A percentile compares a stretch with the other conserved stretches of the same genome.
Evolutionary conservation across 2,888 invertebrate genomes (phyloP).

Genomic region (Nephrotoma flavescens): DNA sequence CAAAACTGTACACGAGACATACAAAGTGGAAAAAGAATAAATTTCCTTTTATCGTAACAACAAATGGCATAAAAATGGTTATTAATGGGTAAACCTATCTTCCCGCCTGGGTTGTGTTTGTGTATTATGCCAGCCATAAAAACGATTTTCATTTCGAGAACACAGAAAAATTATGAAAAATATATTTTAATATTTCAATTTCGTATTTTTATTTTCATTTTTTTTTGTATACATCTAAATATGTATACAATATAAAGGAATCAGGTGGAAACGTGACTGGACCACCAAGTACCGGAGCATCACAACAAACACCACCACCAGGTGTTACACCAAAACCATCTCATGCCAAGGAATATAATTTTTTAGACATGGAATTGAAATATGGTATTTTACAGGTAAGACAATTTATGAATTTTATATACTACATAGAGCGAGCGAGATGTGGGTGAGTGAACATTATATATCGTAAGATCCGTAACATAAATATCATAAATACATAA

Average conservation of each 20-base stretch:
- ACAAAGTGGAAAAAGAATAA: neutral
- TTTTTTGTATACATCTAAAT: neutral
- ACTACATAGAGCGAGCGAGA: neutral
- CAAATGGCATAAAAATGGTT: neutral
- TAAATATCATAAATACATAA: neutral
- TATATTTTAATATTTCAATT: neutral
- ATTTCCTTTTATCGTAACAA: neutral
- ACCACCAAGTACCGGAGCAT: constrained; percentile 31
- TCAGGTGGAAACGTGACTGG: constrained; percentile 29
- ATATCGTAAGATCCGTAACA: neutral
- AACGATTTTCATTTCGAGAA: neutral
- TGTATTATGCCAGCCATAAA: neutral
- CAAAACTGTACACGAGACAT: neutral
- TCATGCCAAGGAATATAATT: constrained; percentile 65
- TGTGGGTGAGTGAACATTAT: neutral
- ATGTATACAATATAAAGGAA: constrained; percentile 19
- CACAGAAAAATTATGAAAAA: neutral
- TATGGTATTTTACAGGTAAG: constrained; percentile 84
- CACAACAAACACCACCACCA: constrained; percentile 29
- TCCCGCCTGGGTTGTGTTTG: neutral
- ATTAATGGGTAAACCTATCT: neutral
- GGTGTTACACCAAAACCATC: constrained; percentile 37
- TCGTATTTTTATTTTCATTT: neutral
- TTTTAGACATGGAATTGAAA: constrained; percentile 84
- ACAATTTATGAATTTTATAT: constrained; percentile 1